These are phyloP conservation scores for Euproctis similis DNA, from an alignment of 2,888 invertebrate species.

Conservation along the genomic window DNA sequence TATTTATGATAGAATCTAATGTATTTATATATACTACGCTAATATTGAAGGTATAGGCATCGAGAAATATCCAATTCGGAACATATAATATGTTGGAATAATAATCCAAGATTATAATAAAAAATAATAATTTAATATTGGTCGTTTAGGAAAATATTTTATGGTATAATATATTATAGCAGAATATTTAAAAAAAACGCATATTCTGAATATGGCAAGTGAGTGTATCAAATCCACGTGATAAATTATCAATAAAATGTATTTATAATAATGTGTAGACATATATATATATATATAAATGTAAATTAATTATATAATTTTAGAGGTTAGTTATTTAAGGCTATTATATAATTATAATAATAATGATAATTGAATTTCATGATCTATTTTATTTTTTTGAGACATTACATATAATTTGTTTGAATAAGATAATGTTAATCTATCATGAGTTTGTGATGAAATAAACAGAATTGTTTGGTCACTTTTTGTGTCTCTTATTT, in stretches of 20 bases:
- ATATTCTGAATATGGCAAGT: slow-evolving; percentile 29
- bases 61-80: too few relatives aligned
- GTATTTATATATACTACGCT: slow-evolving; percentile 16
- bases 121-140: too few relatives aligned
- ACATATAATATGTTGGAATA: too few relatives aligned
- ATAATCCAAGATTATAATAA: too few relatives aligned
- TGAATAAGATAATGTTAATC: slow-evolving; percentile 38
- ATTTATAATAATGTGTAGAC: slow-evolving; percentile 40
- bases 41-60: slow-evolving; percentile 16
- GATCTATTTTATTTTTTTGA: slow-evolving; percentile 37
- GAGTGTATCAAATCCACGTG: slow-evolving; percentile 63
- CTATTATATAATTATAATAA: slow-evolving; percentile 29
- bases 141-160: too few relatives aligned
- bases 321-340: slow-evolving; percentile 38
- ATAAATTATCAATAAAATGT: slow-evolving; percentile 58
- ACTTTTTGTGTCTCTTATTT: slow-evolving; percentile 14
- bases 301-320: slow-evolving; percentile 46
- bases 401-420: slow-evolving; percentile 36
- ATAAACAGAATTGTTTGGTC: slow-evolving; percentile 62
- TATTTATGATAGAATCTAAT: slow-evolving; percentile 23
- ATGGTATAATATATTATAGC: slow-evolving; percentile 14
- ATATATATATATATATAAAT: slow-evolving; percentile 32
- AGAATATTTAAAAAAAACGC: slow-evolving; percentile 8
- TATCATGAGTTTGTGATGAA: slow-evolving; percentile 57
- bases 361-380: too few relatives aligned